Evolutionary conservation across 2,113 vertebrate genomes (phyloP).

Genomic region (Cromileptes altivelis): DNA sequence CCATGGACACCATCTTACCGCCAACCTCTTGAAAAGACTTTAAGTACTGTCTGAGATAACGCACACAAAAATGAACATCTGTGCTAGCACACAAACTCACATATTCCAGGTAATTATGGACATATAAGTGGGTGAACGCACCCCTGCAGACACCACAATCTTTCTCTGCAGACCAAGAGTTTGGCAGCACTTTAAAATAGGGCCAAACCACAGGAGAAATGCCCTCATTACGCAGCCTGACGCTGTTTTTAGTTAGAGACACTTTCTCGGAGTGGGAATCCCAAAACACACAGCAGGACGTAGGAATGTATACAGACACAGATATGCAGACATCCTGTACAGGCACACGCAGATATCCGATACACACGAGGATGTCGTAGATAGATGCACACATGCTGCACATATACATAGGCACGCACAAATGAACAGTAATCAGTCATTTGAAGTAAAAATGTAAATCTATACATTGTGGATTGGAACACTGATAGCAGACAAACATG

Average conservation of each 20-base stretch:
- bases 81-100: background rate
- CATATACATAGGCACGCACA: background rate
- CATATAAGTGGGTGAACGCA: background rate
- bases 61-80: background rate
- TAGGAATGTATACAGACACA: slow-evolving; percentile 25
- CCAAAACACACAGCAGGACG: slow-evolving; percentile 30
- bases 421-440: background rate
- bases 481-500: background rate
- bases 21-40: background rate
- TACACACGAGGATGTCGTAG: background rate
- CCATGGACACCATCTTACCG: no score
- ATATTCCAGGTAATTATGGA: background rate
- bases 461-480: background rate
- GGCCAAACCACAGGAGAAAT: slow-evolving; percentile 64
- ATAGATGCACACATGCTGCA: slow-evolving; percentile 1
- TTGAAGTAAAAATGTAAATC: background rate
- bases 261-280: slow-evolving; percentile 46
- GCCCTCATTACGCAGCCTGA: slow-evolving; percentile 72
- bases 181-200: slow-evolving; percentile 62
- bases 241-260: slow-evolving; percentile 44
- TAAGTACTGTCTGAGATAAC: background rate
- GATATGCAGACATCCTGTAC: background rate
- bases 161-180: slow-evolving; percentile 17
- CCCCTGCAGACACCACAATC: slow-evolving; percentile 31
- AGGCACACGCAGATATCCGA: background rate